Base-by-base conservation (phyloP, 2,888 invertebrate species). In the Drosophila tripunctata region DNA sequence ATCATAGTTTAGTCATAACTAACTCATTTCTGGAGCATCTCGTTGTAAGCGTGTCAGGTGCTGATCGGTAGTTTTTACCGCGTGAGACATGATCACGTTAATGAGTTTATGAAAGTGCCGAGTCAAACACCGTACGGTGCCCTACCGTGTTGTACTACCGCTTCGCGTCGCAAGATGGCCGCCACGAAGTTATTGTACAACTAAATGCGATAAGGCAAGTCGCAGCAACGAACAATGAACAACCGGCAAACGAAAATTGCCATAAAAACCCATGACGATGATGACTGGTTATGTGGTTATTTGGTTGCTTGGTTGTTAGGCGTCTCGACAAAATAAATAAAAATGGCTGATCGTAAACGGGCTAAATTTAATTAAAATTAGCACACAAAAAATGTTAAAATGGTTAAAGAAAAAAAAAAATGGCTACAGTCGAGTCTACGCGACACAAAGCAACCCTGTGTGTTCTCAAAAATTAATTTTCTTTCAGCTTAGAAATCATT, bases 201-300 rank as follows among this genome's bases (percentile, higher is more conserved):
- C 60, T 33, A 40, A 38, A 19, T 4, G 41, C 64, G 76, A 80
- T 80, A 76, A 80, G 63, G 22, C 17, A 17, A 48, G 3, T 17
- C 45, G 38, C 41, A 27, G 33, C 62, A 55, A 38, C 48, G 33
- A 33, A 31, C 40, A 48, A 56, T 47, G 60, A 31, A 19, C 44
- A 43, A 35, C 52, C 44, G 24, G 51, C 55, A 51, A n/a, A 51
- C 76, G 19, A 64, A 60, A 61, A 55, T 65, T 45, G 64, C 70
- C 75, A 84, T 81, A 81, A 84, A 76, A 85, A 50, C 61, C 38
- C 67, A 84, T 75, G 78, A 78, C 76, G 64, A 54, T 22, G 56
- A 50, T 60, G 66, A 52, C 55, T 67, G 56, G 67, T 48, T 38
- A 27, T 8, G 8, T 21, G 50, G 47, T 47, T 47, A 10, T 10